These are phyloP conservation scores for Myotis findleyi DNA, from an alignment of 2,797 vertebrate species.

Conservation along the genomic window DNA sequence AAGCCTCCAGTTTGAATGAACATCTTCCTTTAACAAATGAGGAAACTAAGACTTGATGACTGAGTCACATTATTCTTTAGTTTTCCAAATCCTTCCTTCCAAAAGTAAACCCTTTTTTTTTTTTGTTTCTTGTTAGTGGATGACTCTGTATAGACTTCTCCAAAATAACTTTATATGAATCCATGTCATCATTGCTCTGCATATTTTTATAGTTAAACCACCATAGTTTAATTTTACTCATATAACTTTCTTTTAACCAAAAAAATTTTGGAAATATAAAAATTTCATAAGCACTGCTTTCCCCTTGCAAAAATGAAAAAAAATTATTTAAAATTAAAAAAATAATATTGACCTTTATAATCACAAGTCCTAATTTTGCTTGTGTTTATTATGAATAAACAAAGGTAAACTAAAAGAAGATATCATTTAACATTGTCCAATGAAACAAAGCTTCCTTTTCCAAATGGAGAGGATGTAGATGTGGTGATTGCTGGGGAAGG, in stretches of 20 bases:
- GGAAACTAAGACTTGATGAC: not conserved
- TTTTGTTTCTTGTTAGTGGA: not conserved
- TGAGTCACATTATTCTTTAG: not conserved
- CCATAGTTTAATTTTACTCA: constrained; percentile 26
- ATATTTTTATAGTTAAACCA: not conserved
- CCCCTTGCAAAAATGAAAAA: not conserved
- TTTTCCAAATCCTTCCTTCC: constrained; percentile 8
- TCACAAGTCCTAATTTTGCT: constrained; percentile 40
- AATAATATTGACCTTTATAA: not conserved
- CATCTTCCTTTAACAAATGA: constrained; percentile 26
- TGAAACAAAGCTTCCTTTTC: constrained; percentile 45
- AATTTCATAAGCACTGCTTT: not conserved
- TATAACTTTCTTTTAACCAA: constrained; percentile 44
- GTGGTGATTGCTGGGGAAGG: not conserved
- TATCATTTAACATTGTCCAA: not conserved
- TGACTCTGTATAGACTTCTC: not conserved
- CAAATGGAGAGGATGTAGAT: not conserved
- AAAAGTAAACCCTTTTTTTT: not conserved
- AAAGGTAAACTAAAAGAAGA: not conserved
- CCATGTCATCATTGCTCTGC: not conserved
- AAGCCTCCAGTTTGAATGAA: not conserved
- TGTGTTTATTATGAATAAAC: not conserved
- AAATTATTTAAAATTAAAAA: not conserved
- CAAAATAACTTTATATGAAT: constrained; percentile 6
- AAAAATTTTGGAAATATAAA: constrained; percentile 35